Conservation (phyloP, 2,888 invertebrate genomes). For the Dorcus parallelipipedus region DNA sequence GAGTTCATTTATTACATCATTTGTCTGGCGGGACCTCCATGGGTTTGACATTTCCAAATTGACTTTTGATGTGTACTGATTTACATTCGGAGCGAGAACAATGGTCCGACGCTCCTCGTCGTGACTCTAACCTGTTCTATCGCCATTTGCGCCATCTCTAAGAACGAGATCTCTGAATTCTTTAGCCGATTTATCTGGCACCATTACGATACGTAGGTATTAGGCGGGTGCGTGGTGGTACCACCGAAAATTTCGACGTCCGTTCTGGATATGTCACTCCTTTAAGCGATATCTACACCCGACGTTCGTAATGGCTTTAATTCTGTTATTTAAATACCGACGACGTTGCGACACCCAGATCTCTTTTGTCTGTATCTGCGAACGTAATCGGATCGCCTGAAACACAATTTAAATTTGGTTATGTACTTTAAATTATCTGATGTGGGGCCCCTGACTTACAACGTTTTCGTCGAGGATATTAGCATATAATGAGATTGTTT, state of each 20-base stretch:
- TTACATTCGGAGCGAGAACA: conserved; percentile 31
- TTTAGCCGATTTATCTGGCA: conserved; percentile 12
- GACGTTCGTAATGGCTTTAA: too few relatives aligned
- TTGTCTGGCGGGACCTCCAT: conserved; percentile 26
- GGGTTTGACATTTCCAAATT: conserved; percentile 33
- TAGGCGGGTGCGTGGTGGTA: not conserved
- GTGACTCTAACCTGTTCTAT: conserved; percentile 16
- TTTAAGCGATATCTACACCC: not conserved
- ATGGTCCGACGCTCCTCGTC: conserved; percentile 18
- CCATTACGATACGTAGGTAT: conserved; percentile 10
- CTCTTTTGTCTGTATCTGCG: too few relatives aligned
- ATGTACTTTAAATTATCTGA: too few relatives aligned
- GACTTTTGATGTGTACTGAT: conserved; percentile 33
- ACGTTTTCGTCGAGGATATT: too few relatives aligned
- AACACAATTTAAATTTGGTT: too few relatives aligned
- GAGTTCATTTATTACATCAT: conserved; percentile 25
- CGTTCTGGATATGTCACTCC: not conserved
- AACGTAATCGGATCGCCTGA: too few relatives aligned
- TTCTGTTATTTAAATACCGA: too few relatives aligned
- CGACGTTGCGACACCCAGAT: too few relatives aligned
- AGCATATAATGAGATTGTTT: too few relatives aligned
- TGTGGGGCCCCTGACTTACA: too few relatives aligned
- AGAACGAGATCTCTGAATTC: conserved; percentile 13
- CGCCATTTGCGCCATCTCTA: conserved; percentile 17
- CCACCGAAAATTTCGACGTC: not conserved